Evolutionary conservation across 2,797 vertebrate species (phyloP).

Genomic region (Scolopax rusticola): DNA sequence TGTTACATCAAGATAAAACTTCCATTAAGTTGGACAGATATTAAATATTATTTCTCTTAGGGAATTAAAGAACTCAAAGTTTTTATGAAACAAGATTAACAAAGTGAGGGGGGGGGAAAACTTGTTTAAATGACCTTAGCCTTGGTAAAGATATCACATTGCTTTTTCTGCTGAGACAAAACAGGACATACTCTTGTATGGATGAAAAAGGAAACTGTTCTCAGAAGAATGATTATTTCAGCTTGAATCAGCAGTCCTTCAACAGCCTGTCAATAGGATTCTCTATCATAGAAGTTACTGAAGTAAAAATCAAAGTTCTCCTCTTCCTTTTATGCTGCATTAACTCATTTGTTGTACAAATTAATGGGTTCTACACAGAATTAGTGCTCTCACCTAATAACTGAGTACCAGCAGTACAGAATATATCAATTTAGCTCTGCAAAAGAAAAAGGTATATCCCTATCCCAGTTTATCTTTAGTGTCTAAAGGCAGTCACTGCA

Average conservation of each 20-base stretch:
- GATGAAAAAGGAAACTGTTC: conserved; percentile 19
- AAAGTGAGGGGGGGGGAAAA: background rate
- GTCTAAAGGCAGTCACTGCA: background rate
- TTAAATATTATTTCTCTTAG: background rate
- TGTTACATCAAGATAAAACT: background rate
- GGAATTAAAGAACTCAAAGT: background rate
- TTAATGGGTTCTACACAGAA: background rate
- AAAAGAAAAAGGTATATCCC: background rate
- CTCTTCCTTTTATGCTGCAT: background rate
- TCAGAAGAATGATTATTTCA: conserved; percentile 12
- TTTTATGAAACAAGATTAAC: background rate
- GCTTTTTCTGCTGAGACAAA: background rate
- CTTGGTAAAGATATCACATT: background rate
- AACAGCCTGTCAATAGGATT: background rate
- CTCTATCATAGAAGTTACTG: background rate
- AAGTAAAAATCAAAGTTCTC: background rate
- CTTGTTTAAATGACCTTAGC: background rate
- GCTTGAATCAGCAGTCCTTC: conserved; percentile 3
- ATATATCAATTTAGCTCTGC: background rate
- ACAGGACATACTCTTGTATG: background rate
- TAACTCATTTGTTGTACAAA: background rate
- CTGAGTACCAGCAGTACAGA: background rate
- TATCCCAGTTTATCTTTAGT: background rate
- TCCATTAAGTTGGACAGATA: background rate
- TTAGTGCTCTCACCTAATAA: background rate